These are phyloP conservation scores for Tenrec ecaudatus DNA, from an alignment of 2,113 vertebrate species.

Conservation along the genomic window DNA sequence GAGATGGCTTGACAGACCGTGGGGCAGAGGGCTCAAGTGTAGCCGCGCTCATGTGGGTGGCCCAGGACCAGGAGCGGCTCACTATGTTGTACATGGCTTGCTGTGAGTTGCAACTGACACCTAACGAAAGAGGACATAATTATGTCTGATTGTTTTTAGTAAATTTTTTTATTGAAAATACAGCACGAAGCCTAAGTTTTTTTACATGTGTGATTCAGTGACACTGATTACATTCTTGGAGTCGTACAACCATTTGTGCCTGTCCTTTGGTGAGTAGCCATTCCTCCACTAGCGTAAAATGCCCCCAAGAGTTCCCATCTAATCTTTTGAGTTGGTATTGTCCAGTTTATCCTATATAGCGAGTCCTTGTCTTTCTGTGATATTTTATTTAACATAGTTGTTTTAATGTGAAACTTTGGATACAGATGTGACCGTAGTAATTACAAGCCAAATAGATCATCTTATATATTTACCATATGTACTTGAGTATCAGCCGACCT, in stretches of 20 bases:
- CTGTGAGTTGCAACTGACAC: too few relatives aligned
- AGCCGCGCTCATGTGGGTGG: too few relatives aligned
- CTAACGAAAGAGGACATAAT: too few relatives aligned
- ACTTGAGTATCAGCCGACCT: too few relatives aligned
- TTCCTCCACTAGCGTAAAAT: background rate
- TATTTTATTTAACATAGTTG: constrained; percentile 16
- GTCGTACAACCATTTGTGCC: too few relatives aligned
- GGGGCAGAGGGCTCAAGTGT: too few relatives aligned
- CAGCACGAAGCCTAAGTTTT: too few relatives aligned
- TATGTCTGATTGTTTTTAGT: too few relatives aligned
- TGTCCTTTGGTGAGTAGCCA: background rate
- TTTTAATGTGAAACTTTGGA: constrained; percentile 20
- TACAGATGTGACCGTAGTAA: constrained; percentile 1
- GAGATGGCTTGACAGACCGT: too few relatives aligned
- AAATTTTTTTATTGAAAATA: too few relatives aligned
- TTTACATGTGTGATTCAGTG: background rate
- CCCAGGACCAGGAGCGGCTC: too few relatives aligned
- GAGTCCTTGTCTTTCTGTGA: background rate
- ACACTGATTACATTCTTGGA: background rate
- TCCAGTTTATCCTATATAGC: background rate
- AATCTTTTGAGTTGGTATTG: background rate
- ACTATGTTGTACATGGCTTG: too few relatives aligned
- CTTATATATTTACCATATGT: background rate
- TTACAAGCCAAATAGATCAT: background rate
- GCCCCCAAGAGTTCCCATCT: background rate